Evolutionary conservation across 2,113 vertebrate genomes (phyloP), one percentile per base, ranked within the genome.

Genomic region (Pantherophis guttatus): DNA sequence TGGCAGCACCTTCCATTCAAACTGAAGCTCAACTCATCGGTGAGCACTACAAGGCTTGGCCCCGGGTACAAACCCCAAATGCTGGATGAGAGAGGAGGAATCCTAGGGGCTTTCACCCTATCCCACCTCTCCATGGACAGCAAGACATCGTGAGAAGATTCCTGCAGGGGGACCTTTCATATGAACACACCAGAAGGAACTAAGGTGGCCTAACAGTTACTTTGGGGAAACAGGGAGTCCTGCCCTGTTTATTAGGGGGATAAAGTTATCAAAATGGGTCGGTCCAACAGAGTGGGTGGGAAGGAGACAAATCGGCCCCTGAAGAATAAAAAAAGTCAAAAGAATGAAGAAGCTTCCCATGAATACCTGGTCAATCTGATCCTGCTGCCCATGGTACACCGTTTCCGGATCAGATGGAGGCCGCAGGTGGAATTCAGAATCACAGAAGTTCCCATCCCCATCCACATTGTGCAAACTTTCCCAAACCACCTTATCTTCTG

Each of bases 391-490:
- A 91, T 98, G 98, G 97, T 99, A 99, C 52, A 99, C 98, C 0
- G 98, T 99, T 96, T 99, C 99, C 29, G 99, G 99, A 96, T 99
- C 99, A 6, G 99, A 99, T 6, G 99, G 99, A 92, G 99, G 99
- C 93, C 99, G 98, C 87, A 99, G 97, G 95, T 97, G 98, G 96
- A 99, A 99, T 95, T 99, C 99, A 0, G 99, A 99, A 89, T 99
- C 99, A 90, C 99, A 99, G 97, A 99, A 99, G 95, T 99, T 99
- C 59, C 99, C 98, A 26, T 99, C 99, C 48, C 99, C 99, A 13
- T 99, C 99, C 8, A 99, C 99, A 39, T 99, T 99, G 95, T 99
- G 99, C 57, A 99, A 98, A 96, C 99, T 99, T 97, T 99, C 99
- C 99, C 99, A 99, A 70, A 99, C 99, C 93, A 99, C 98, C 94